Evolutionary conservation across 2,113 vertebrate species (phyloP).

Genomic region (Microtus richardsoni): DNA sequence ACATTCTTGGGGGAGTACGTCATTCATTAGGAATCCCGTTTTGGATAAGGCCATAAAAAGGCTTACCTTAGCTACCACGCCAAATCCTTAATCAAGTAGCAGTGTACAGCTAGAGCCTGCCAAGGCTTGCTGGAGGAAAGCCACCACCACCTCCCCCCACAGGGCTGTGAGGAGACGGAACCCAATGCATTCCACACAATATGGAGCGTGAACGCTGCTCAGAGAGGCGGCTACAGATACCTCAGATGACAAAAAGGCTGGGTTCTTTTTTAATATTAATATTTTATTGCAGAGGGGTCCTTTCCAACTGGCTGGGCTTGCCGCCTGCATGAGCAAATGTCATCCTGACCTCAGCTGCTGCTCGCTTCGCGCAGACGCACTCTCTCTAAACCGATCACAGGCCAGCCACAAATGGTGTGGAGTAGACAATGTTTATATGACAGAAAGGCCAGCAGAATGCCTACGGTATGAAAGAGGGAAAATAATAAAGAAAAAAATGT

Average conservation of each 20-base stretch:
- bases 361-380: not conserved
- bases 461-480: not conserved
- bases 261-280: slow-evolving; percentile 33
- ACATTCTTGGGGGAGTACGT: slow-evolving; percentile 79
- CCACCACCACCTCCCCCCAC: slow-evolving; percentile 66
- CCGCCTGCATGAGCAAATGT: slow-evolving; percentile 35
- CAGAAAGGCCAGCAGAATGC: slow-evolving; percentile 12
- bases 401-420: not conserved
- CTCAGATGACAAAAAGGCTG: slow-evolving; percentile 51
- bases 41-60: slow-evolving; percentile 79
- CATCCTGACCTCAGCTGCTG: slow-evolving; percentile 25
- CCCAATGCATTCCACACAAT: slow-evolving; percentile 44
- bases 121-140: slow-evolving; percentile 80
- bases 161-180: slow-evolving; percentile 58
- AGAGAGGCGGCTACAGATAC: slow-evolving; percentile 26
- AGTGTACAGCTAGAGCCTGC: slow-evolving; percentile 71
- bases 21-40: slow-evolving; percentile 81
- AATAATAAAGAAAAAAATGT: not conserved
- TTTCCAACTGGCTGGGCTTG: slow-evolving; percentile 56
- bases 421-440: not conserved
- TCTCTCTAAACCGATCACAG: not conserved
- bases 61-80: slow-evolving; percentile 80
- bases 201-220: slow-evolving; percentile 10
- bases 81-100: slow-evolving; percentile 82
- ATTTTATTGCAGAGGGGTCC: slow-evolving; percentile 48